phyloP scores from a whole-genome alignment of 2,797 vertebrate genomes.

The Limnodromus scolopaceus region DNA sequence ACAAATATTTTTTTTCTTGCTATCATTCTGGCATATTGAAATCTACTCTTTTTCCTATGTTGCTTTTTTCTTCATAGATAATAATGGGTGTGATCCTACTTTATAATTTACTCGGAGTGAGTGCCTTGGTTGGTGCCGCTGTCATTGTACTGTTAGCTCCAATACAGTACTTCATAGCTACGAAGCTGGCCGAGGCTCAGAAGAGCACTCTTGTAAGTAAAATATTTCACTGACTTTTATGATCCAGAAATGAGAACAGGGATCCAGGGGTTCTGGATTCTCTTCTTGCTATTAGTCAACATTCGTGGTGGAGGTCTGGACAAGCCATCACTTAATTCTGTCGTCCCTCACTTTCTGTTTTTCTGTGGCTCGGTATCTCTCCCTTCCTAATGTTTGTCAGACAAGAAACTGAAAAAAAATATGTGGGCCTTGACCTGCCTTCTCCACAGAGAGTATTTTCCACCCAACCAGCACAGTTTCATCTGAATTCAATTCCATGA shows the following conservation, averaged over 20 bases:
- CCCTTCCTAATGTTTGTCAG: neutral
- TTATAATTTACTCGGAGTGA: slow-evolving; percentile 86
- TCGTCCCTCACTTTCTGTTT: neutral
- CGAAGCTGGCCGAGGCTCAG: slow-evolving; percentile 94
- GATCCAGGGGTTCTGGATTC: neutral
- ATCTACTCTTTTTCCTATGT: neutral
- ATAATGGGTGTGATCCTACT: slow-evolving; percentile 98
- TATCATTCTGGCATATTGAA: neutral
- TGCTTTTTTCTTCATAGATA: slow-evolving; percentile 80
- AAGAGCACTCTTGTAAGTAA: slow-evolving; percentile 92
- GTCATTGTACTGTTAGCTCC: slow-evolving; percentile 95
- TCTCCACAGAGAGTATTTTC: neutral
- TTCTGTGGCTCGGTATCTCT: neutral
- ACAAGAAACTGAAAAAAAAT: neutral
- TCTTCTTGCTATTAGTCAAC: neutral
- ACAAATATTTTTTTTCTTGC: neutral
- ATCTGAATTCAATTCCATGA: neutral
- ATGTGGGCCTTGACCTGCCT: neutral
- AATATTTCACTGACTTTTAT: neutral
- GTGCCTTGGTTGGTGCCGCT: slow-evolving; percentile 90
- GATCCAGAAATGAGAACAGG: neutral
- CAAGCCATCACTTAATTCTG: neutral
- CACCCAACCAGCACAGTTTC: neutral
- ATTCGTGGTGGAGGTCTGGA: neutral
- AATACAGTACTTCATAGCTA: slow-evolving; percentile 96